phyloP scores from a whole-genome alignment of 2,113 vertebrate species.

The Fulmarus glacialis region DNA sequence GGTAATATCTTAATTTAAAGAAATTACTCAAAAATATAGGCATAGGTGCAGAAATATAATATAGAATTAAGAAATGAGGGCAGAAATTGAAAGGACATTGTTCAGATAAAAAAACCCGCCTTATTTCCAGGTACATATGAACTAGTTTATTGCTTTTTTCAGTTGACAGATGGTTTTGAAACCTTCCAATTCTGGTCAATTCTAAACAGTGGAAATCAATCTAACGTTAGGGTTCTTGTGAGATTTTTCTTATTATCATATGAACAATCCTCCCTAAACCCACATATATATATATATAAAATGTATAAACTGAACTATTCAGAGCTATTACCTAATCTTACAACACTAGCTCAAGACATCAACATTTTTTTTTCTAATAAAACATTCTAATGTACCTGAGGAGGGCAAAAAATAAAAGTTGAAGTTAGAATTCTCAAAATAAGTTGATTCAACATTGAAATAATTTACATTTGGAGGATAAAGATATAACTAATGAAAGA shows the following conservation, averaged over 20 bases:
- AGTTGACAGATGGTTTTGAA: neutral
- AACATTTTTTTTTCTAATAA: neutral
- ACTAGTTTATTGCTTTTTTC: neutral
- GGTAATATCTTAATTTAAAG: neutral
- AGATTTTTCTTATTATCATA: neutral
- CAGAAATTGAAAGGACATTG: neutral
- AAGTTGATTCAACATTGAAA: neutral
- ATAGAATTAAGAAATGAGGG: neutral
- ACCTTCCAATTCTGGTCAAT: neutral
- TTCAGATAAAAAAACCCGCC: neutral
- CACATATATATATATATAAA: neutral
- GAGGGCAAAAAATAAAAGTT: neutral
- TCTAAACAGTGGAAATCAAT: neutral
- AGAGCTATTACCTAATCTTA: neutral
- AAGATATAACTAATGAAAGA: neutral
- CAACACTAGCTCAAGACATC: neutral
- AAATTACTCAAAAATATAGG: neutral
- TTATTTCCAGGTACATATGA: neutral
- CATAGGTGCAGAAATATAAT: neutral
- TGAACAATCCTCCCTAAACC: neutral
- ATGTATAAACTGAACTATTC: neutral
- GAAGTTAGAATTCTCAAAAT: neutral
- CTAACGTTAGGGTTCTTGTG: neutral
- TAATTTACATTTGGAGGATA: neutral
- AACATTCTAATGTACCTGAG: neutral